Base-by-base conservation (phyloP, 1,140 invertebrate genomes). In the Aphidius ervi region DNA sequence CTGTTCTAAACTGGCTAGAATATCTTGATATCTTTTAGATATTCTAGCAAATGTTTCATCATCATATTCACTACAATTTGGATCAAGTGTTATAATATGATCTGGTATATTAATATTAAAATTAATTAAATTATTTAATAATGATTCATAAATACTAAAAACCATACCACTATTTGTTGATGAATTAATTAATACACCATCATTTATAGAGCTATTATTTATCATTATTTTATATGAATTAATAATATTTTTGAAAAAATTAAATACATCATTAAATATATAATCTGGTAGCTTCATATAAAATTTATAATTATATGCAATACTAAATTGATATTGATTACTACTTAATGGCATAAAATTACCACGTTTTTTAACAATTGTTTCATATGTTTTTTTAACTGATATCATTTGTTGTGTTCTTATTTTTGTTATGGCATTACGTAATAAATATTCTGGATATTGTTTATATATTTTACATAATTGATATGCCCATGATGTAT, bases 401-500 rank as follows among this genome's bases (percentile, higher is more conserved):
- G 81, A 79, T 1, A 88, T 80, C 73, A 90, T 81, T 23, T 84
- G 81, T 63, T 85, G 81, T 0, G 74, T 61, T 5, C 83, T 74
- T 5, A 88, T 81, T 65, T 85, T 83, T 0, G 76, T 70, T 64
- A 90, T 82, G 0, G 85, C 85, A 0, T 76, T 76, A 49, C 83
- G 71, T 3, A 90, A 68, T 0, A 87, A 67, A 46, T 74, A 76
- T 58, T 90, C 87, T 0, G 85, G 82, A 74, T 87, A 90, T 62
- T 87, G 83, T 63, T 89, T 86, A 65, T 89, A 90, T 39, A 90
- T 82, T 64, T 84, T 83, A 62, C 87, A 88, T n/a, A 89, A 70
- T 43, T 88, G 86, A 66, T 85, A 84, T 2, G 83, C 82, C 76
- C 83, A 87, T 1, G 82, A 82, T 6, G 82, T 80, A 66, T 84